A percentile compares a stretch with the other conserved stretches of the same genome.
Evolutionary conservation across 2,113 vertebrate species (phyloP).

Genomic region (Odocoileus hemionus): DNA sequence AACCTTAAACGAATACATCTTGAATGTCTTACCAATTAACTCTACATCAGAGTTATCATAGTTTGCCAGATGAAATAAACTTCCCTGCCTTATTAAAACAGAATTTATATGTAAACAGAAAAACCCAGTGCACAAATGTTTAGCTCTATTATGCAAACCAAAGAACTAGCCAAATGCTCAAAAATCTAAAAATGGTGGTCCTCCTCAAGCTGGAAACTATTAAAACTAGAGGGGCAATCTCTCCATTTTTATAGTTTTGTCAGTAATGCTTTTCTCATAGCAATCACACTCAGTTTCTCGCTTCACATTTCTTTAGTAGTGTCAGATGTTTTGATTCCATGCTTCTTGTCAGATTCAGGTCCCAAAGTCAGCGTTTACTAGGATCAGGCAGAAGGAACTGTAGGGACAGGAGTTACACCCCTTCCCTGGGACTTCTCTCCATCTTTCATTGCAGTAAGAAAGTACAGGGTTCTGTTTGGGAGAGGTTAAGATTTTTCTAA

Average conservation of each 20-base stretch:
- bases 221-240: neutral
- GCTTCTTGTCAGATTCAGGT: neutral
- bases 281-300: neutral
- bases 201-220: neutral
- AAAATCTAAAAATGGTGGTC: neutral
- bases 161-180: neutral
- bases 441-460: neutral
- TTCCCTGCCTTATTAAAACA: neutral
- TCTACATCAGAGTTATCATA: neutral
- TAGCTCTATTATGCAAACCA: slow-evolving; percentile 15
- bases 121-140: neutral
- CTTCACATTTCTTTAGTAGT: neutral
- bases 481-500: neutral
- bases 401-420: neutral
- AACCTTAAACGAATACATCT: slow-evolving; percentile 21
- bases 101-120: neutral
- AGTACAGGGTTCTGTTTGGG: neutral
- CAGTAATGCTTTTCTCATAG: neutral
- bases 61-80: slow-evolving; percentile 19
- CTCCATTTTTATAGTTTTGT: neutral
- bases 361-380: neutral
- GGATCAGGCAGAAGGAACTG: neutral
- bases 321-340: neutral
- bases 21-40: slow-evolving; percentile 31
- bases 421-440: rapidly evolving